Evolutionary conservation across 2,113 vertebrate genomes (phyloP), one percentile per base, ranked within the genome.

Genomic region (Saguinus midas): DNA sequence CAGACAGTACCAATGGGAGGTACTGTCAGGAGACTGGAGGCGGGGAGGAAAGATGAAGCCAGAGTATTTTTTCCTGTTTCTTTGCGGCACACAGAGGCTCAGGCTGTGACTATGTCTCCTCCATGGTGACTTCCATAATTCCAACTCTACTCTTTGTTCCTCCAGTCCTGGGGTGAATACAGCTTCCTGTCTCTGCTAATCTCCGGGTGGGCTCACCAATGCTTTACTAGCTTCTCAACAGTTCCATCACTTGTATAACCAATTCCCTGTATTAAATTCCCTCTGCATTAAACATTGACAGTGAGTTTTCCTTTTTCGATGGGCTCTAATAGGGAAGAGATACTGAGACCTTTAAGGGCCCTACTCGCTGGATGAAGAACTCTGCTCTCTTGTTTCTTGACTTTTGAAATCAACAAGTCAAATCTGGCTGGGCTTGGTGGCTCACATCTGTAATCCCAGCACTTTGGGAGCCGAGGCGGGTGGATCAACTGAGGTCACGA

Each of bases 331-430:
- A 79, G 37, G 12, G 25, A 91, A 80, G 18, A 35, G 40, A 86
- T 95, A 85, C 18, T 8, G 32, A 68, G 12, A 58, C 61, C 90
- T 87, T 23, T 5, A 5, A n/a, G 48, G 35, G 9, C 29, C 25
- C 48, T 87, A 12, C 14, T 78, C 58, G 32, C 82, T 66, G 66
- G 35, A 58, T 80, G 8, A 64, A 92, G 80, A 95, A 87, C 21
- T 88, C 75, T 9, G 18, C 72, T 88, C 18, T 92, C 83, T 85
- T 87, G 35, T 88, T 92, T 94, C 32, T 76, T 48, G 75, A 92
- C 76, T 52, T 64, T 70, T 75, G 68, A 94, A 94, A 95, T 70
- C 87, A 75, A 18, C 12, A 87, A 95, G 50, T 87, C 70, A 73
- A 57, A 88, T 88, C 61, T 94, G 52, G 52, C 16, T 16, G 2